phyloP scores from a whole-genome alignment of 2,797 vertebrate genomes.

The Rhinatrema bivittatum region DNA sequence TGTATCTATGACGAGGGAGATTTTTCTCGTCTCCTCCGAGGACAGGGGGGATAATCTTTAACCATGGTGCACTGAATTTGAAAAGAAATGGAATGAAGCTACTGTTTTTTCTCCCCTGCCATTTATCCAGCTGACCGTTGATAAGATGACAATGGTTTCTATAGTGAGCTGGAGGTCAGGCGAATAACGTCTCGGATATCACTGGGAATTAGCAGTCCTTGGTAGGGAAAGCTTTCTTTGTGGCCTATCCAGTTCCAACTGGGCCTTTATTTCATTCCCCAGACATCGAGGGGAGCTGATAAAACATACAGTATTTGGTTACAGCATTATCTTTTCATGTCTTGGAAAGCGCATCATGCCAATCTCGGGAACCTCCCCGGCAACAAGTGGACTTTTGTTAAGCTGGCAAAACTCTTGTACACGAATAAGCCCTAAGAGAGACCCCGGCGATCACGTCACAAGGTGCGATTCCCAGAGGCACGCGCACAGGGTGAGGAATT shows the following conservation, averaged over 20 bases:
- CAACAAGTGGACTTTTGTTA: no score
- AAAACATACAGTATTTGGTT: conserved; percentile 26
- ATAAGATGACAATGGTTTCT: conserved; percentile 32
- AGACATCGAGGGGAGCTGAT: conserved; percentile 8
- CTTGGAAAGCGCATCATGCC: not conserved
- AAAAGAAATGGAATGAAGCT: no score
- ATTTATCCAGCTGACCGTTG: conserved; percentile 25
- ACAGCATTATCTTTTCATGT: conserved; percentile 15
- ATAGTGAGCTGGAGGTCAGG: conserved; percentile 18
- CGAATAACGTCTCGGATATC: conserved; percentile 31
- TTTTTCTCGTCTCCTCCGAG: not conserved
- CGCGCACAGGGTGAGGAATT: no score
- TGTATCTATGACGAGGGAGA: not conserved
- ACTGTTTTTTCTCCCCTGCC: conserved; percentile 20
- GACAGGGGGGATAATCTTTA: conserved; percentile 26
- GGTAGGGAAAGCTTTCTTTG: conserved; percentile 28
- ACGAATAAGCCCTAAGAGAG: no score
- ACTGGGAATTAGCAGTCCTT: conserved; percentile 25
- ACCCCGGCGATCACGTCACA: no score
- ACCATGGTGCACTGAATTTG: conserved; percentile 30
- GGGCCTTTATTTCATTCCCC: conserved; percentile 20
- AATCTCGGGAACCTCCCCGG: no score
- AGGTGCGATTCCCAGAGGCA: no score
- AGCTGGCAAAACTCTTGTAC: no score
- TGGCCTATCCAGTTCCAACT: conserved; percentile 31